Evolutionary conservation across 2,888 invertebrate genomes (phyloP).

Genomic region (Harmothoe impar): DNA sequence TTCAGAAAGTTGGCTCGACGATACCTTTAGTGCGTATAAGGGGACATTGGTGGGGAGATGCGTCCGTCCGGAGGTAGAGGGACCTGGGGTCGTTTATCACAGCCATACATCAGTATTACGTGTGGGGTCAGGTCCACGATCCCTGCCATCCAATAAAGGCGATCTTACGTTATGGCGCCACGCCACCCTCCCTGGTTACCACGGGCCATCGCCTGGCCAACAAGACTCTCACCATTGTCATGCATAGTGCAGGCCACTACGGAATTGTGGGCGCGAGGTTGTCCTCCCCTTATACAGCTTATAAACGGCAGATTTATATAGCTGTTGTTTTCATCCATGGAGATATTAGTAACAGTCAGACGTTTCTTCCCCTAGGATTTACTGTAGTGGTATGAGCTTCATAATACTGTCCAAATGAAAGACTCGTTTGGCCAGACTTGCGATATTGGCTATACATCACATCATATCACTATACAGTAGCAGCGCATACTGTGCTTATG

Average conservation of each 20-base stretch:
- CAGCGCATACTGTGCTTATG: too few species aligned
- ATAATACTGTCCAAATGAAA: too few species aligned
- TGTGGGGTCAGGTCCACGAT: not conserved
- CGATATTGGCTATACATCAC: too few species aligned
- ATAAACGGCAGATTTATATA: not conserved
- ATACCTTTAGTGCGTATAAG: not conserved
- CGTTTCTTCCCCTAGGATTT: too few species aligned
- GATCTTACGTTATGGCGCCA: constrained; percentile 4
- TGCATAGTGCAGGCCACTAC: not conserved
- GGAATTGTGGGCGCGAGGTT: not conserved
- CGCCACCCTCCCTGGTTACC: not conserved
- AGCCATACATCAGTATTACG: constrained; percentile 33
- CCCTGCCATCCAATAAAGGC: constrained; percentile 31
- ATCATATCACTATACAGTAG: too few species aligned
- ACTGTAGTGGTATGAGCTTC: too few species aligned
- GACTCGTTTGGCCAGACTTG: too few species aligned
- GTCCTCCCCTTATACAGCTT: not conserved
- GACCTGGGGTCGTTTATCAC: not conserved
- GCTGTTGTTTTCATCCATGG: too few species aligned
- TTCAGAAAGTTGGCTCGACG: not conserved
- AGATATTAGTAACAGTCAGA: too few species aligned
- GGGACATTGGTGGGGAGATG: not conserved
- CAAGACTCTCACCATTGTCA: not conserved
- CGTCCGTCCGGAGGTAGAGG: not conserved
- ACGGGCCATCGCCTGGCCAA: not conserved